These are phyloP conservation scores for Oasisia sp. DNA, from an alignment of 2,888 invertebrate species.

Conservation along the genomic window DNA sequence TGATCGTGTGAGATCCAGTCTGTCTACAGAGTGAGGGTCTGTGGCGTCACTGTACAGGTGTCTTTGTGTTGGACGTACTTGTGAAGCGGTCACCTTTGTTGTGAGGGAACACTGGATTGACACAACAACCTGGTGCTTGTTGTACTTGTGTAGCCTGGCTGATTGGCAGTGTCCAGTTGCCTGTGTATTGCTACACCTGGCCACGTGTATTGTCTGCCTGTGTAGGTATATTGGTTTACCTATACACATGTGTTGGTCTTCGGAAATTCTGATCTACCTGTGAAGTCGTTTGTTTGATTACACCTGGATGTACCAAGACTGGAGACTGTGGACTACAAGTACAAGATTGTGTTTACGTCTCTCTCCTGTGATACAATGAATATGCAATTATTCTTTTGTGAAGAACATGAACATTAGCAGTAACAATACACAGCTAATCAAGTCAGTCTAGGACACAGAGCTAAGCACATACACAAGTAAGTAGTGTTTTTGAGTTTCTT, in stretches of 20 bases:
- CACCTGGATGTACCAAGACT: background rate
- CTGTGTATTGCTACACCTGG: background rate
- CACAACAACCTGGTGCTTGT: background rate
- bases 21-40: background rate
- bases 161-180: background rate
- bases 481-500: background rate
- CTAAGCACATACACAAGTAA: background rate
- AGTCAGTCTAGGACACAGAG: background rate
- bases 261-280: no score
- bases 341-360: background rate
- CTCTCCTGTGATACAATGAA: background rate
- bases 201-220: background rate
- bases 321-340: background rate
- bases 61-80: background rate
- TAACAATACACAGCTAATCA: background rate
- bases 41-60: background rate
- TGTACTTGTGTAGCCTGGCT: background rate
- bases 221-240: background rate
- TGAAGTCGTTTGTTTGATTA: no score
- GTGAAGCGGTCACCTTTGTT: background rate
- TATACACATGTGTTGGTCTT: conserved; percentile 6
- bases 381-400: background rate
- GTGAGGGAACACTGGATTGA: background rate
- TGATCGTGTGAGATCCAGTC: background rate
- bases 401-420: background rate